Base-by-base conservation (phyloP, 2,113 vertebrate genomes). In the Scartelaos histophorus region DNA sequence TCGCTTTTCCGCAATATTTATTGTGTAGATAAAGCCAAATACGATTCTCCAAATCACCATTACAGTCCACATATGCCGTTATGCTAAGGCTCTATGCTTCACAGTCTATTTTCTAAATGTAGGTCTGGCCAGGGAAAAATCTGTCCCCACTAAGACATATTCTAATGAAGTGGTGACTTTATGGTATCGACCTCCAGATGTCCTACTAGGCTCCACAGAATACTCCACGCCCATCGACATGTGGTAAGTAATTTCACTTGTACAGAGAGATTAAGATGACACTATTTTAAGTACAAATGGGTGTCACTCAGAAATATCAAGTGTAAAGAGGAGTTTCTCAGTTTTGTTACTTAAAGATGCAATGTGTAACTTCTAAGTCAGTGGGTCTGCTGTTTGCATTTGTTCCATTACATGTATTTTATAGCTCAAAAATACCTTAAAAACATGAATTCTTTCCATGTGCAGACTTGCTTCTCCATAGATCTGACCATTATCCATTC, bases 131-230 rank as follows among this genome's bases (percentile, higher is more conserved):
- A 91, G 97, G 82, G 97, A 97, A 74, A 97, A 98, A 86, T 99
- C 97, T 0, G 97, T 99, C 73, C 97, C 97, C 13, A 99, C 97
- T 0, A 98, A 98, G 91, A 98, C 97, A 0, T 99, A 98, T 66
- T 99, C 97, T 84, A 98, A 98, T 7, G 97, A 98, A 89, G 97
- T 99, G 87, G 97, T 98, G 66, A 99, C 97, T 3, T 90, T 97
- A 3, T 99, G 97, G 97, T 99, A 99, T 85, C 93, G 97, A 11
- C 97, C 97, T 9, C 97, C 97, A 0, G 97, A 99, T 0, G 97
- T 98, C 68, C 94, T 99, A 38, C 93, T 99, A 85, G 97, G 97
- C 57, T 97, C 96, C 10, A 99, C 97, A 0, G 96, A 97, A 71
- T 99, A 98, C 67, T 97, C 97, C 71, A 98, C 96, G 0, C 97